phyloP scores from a whole-genome alignment of 2,113 vertebrate genomes.

The Varanus salvator region DNA sequence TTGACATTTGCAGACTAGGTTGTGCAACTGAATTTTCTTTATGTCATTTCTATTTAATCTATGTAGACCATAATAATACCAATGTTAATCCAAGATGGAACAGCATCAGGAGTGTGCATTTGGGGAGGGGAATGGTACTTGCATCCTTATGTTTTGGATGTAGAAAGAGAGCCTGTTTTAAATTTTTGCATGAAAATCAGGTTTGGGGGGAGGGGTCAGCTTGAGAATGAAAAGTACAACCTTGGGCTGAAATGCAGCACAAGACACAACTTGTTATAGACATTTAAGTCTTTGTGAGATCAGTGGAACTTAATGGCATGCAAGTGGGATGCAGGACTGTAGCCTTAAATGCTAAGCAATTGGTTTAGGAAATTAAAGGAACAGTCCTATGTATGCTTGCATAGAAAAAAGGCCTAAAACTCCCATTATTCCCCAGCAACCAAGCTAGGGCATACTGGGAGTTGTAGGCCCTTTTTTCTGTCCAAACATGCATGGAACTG shows the following conservation, averaged over 20 bases:
- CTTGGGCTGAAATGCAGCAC: constrained; percentile 24
- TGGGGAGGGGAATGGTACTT: constrained; percentile 5
- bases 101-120: neutral
- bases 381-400: too few species aligned
- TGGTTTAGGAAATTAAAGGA: constrained; percentile 52
- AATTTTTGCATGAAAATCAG: constrained; percentile 59
- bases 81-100: neutral
- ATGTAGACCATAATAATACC: constrained; percentile 43
- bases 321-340: neutral
- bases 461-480: too few species aligned
- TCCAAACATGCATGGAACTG: too few species aligned
- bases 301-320: neutral
- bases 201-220: constrained; percentile 16
- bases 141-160: constrained; percentile 40
- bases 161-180: constrained; percentile 32
- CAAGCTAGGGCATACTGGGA: too few species aligned
- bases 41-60: constrained; percentile 42
- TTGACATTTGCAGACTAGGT: constrained; percentile 64
- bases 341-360: constrained; percentile 53
- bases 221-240: constrained; percentile 65
- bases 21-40: constrained; percentile 63
- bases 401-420: too few species aligned
- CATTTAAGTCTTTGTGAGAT: neutral
- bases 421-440: too few species aligned
- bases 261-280: neutral